These are phyloP conservation scores for Elephantulus edwardii DNA, from an alignment of 2,113 vertebrate genomes.

Conservation along the genomic window DNA sequence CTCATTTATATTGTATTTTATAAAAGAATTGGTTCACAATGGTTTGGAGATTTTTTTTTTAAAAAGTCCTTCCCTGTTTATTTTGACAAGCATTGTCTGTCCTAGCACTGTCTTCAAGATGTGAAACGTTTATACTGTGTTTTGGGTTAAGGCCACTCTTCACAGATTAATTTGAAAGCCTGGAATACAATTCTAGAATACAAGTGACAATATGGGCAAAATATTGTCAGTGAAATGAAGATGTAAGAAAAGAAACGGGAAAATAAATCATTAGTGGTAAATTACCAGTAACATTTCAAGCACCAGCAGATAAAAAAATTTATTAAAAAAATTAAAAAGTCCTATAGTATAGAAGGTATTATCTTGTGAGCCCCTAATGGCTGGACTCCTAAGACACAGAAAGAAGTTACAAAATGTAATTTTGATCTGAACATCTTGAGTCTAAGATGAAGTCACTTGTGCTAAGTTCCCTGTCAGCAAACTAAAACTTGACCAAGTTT, in stretches of 20 bases:
- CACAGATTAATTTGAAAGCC: neutral
- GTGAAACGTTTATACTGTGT: neutral
- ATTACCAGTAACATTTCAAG: neutral
- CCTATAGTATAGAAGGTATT: no score
- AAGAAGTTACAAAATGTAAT: no score
- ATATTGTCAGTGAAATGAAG: conserved; percentile 19
- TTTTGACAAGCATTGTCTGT: conserved; percentile 1
- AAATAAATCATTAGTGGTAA: neutral
- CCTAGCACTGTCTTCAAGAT: neutral
- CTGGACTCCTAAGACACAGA: no score
- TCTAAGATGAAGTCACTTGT: no score
- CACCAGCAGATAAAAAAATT: no score
- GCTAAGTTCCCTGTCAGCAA: no score
- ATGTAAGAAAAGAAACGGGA: neutral
- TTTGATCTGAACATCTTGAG: no score
- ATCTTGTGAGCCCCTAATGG: no score
- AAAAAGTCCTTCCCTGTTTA: conserved; percentile 33
- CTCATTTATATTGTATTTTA: conserved; percentile 41
- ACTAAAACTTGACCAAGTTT: no score
- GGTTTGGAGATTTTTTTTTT: conserved; percentile 5
- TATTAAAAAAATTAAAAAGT: no score
- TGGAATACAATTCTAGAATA: no score
- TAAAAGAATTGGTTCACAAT: neutral
- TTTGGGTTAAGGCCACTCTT: conserved; percentile 9
- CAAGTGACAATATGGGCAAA: neutral